Conservation (phyloP, 2,797 vertebrate species). For the Rhinichthys osculus region DNA sequence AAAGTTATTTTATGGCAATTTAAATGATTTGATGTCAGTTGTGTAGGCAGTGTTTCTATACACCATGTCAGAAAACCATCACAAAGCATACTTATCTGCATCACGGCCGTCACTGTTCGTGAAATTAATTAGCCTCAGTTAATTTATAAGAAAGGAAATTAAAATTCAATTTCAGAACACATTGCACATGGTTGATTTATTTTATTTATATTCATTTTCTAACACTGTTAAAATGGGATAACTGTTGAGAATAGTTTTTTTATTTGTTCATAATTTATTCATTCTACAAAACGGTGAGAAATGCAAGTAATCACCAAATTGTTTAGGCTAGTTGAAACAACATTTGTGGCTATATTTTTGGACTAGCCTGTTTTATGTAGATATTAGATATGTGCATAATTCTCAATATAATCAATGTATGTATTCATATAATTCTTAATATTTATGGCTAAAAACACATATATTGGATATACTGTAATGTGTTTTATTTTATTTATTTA, state of each 20-base stretch:
- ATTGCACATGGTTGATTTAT: background rate
- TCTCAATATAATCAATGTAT: background rate
- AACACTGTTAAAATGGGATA: background rate
- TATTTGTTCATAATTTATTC: background rate
- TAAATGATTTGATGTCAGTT: conserved; percentile 7
- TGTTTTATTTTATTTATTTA: background rate
- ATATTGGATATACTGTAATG: background rate
- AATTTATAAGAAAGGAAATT: conserved; percentile 40
- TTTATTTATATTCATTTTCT: background rate
- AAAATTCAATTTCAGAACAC: conserved; percentile 27
- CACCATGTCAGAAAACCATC: background rate
- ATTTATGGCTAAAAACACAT: background rate
- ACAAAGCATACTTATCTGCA: conserved; percentile 1
- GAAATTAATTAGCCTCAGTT: conserved; percentile 42
- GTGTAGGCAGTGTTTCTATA: background rate
- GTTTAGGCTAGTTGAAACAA: background rate
- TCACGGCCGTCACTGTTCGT: background rate
- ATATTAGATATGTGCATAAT: background rate
- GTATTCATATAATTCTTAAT: background rate
- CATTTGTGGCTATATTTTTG: background rate
- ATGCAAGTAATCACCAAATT: background rate
- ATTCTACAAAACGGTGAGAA: background rate
- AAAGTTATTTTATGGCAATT: conserved; percentile 19
- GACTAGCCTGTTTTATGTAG: background rate
- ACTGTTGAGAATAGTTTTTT: background rate